phyloP scores from a whole-genome alignment of 2,797 vertebrate genomes.

The Fundulus diaphanus region DNA sequence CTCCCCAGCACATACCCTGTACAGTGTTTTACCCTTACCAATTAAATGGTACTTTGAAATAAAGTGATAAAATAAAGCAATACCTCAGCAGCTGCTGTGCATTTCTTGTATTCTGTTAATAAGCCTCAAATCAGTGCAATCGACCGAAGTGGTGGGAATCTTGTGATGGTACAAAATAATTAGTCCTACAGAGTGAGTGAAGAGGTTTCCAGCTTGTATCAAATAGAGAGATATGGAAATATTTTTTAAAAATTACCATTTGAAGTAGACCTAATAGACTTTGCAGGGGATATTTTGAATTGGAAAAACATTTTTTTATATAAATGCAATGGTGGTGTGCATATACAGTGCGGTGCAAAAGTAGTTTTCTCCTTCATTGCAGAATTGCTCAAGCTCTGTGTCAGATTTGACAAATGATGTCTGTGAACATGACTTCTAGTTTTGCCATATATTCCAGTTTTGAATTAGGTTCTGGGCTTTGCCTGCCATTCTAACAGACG shows the following conservation, averaged over 20 bases:
- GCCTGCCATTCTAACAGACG: no score
- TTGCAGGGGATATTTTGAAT: no score
- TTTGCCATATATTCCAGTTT: no score
- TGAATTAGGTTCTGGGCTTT: no score
- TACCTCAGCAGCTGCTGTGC: constrained; percentile 48
- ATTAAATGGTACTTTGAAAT: constrained; percentile 80
- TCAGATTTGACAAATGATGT: no score
- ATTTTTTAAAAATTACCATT: no score
- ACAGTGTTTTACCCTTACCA: constrained; percentile 69
- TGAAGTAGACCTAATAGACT: no score
- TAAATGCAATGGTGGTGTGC: background rate
- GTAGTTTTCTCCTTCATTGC: background rate
- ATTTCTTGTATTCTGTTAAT: background rate
- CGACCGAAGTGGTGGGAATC: background rate
- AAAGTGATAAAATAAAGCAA: constrained; percentile 81
- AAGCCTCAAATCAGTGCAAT: background rate
- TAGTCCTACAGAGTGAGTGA: background rate
- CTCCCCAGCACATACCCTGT: constrained; percentile 49
- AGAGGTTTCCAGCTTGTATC: background rate
- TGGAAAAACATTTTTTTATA: background rate
- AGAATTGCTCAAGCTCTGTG: background rate
- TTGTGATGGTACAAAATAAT: background rate
- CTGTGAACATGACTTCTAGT: no score
- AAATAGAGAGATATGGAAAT: background rate
- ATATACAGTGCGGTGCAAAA: background rate